Percentiles rank a stretch among this genome's conserved stretches.
These are phyloP conservation scores for Danio albolineatus DNA, from an alignment of 2,797 vertebrate genomes.

Conservation along the genomic window DNA sequence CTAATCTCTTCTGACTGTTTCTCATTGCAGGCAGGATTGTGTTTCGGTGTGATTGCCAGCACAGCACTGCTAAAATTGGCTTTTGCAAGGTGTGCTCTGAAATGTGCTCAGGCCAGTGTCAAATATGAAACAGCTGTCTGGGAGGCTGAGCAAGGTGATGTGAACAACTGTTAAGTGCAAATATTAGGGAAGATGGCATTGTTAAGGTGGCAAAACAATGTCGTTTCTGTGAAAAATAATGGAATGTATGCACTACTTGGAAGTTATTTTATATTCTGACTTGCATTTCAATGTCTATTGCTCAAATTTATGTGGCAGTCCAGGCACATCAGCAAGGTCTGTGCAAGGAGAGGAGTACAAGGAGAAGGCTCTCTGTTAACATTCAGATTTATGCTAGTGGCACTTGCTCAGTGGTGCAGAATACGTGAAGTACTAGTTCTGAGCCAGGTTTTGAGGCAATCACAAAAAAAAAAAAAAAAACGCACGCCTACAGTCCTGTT, in stretches of 20 bases:
- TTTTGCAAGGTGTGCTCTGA: constrained; percentile 31
- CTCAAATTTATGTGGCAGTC: neutral
- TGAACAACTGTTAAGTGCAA: neutral
- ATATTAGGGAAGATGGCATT: neutral
- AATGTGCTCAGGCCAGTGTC: constrained; percentile 19
- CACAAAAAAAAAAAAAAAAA: too few species aligned
- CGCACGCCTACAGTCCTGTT: too few species aligned
- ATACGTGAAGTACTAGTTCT: neutral
- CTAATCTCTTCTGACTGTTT: constrained; percentile 60
- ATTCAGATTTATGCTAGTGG: neutral
- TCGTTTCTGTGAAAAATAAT: neutral
- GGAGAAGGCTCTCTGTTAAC: neutral
- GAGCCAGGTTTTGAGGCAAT: neutral
- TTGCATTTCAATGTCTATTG: neutral
- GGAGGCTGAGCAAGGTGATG: constrained; percentile 18
- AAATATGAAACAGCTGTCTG: constrained; percentile 10
- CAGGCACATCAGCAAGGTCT: neutral
- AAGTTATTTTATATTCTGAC: neutral
- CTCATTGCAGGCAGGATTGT: constrained; percentile 51
- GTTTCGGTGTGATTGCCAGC: constrained; percentile 42
- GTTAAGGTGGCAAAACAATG: neutral
- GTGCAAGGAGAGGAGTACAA: too few species aligned
- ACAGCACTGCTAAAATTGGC: constrained; percentile 47
- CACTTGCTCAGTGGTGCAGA: neutral
- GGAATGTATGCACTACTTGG: neutral